A percentile compares a stretch with the other conserved stretches of the same genome.
phyloP scores from a whole-genome alignment of 2,113 vertebrate species.

The Polypterus bichir region DNA sequence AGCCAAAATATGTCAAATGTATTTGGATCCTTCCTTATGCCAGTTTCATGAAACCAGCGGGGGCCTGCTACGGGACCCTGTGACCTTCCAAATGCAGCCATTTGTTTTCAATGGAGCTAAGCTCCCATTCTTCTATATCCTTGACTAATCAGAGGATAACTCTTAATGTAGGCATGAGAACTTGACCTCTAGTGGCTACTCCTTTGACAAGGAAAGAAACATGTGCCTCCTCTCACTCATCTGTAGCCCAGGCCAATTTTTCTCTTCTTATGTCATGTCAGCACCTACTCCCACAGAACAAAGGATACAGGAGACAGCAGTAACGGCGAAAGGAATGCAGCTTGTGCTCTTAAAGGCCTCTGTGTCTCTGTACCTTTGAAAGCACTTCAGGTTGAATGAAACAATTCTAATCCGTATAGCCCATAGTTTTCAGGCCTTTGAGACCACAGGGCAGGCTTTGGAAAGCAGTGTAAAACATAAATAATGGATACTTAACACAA shows the following conservation, averaged over 20 bases:
- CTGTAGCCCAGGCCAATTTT: background rate
- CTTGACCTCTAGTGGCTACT: slow-evolving; percentile 1
- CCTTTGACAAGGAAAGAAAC: background rate
- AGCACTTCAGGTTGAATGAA: slow-evolving; percentile 29
- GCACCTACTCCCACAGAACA: slow-evolving; percentile 7
- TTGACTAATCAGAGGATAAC: background rate
- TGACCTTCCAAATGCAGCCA: background rate
- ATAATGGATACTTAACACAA: too few relatives aligned
- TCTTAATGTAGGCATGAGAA: background rate
- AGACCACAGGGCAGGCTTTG: too few relatives aligned
- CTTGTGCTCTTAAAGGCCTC: slow-evolving; percentile 16
- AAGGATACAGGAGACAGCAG: slow-evolving; percentile 19
- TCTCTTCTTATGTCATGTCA: slow-evolving; percentile 10
- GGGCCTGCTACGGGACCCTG: background rate
- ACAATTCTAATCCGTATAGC: slow-evolving; percentile 17
- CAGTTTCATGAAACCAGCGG: background rate
- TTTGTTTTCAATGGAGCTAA: background rate
- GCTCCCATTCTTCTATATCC: background rate
- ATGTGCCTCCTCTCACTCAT: slow-evolving; percentile 4
- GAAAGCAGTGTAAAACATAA: too few relatives aligned
- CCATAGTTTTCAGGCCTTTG: too few relatives aligned
- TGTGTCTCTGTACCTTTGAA: slow-evolving; percentile 10
- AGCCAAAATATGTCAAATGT: background rate
- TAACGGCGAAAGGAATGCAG: slow-evolving; percentile 23
- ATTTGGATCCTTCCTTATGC: background rate